Conservation (phyloP, 1,140 invertebrate species). For the Bombus pyrosoma region DNA sequence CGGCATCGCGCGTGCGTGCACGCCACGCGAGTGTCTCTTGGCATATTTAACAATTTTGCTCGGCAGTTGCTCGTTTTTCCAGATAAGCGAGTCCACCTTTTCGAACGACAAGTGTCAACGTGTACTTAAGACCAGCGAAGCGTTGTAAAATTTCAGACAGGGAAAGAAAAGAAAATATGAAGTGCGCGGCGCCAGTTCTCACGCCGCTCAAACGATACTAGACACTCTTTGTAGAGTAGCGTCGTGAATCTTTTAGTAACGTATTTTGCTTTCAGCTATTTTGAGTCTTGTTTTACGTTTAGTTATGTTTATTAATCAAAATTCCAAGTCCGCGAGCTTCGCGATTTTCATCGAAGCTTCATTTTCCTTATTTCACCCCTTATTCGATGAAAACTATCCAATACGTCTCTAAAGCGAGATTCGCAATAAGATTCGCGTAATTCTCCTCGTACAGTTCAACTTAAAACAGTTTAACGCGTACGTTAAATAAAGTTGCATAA, state of each 20-base stretch:
- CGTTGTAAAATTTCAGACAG: constrained; percentile 35
- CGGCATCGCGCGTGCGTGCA: constrained; percentile 56
- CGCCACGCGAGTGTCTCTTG: constrained; percentile 43
- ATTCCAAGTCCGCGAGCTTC: too few relatives aligned
- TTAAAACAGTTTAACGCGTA: too few relatives aligned
- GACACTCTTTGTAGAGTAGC: background rate
- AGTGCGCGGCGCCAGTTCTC: constrained; percentile 6
- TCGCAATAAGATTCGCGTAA: too few relatives aligned
- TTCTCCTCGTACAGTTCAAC: too few relatives aligned
- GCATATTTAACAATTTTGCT: background rate
- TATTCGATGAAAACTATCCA: too few relatives aligned
- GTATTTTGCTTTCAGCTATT: too few relatives aligned
- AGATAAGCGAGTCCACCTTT: constrained; percentile 47
- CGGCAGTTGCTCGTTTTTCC: constrained; percentile 38
- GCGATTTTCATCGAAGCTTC: too few relatives aligned
- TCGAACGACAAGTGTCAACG: constrained; percentile 47
- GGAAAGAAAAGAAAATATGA: constrained; percentile 9
- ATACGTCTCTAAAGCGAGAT: too few relatives aligned
- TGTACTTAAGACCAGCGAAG: constrained; percentile 28
- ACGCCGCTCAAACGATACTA: background rate
- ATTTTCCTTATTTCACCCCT: too few relatives aligned
- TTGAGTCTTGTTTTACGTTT: too few relatives aligned
- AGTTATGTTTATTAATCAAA: too few relatives aligned
- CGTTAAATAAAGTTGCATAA: background rate
- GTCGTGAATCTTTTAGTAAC: too few relatives aligned